Evolutionary conservation across 2,888 invertebrate genomes (phyloP).

Genomic region (Agapostemon virescens): DNA sequence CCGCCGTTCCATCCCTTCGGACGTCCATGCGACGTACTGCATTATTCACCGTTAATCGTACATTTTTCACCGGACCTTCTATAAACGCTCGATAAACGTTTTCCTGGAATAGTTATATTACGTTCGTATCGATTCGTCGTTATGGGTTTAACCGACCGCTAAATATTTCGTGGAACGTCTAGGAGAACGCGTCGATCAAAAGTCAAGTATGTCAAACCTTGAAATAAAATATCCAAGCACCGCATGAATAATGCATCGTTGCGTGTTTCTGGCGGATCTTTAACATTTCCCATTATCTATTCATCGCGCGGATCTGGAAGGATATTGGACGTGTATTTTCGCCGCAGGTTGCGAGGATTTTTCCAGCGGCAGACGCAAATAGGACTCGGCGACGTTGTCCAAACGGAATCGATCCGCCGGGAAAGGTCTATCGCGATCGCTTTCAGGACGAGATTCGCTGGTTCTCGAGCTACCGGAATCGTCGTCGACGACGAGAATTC

Average conservation of each 20-base stretch:
- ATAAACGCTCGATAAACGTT: neutral
- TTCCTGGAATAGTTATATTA: neutral
- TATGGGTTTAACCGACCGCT: neutral
- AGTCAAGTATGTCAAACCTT: conserved; percentile 14
- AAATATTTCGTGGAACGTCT: conserved; percentile 17
- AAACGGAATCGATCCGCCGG: neutral
- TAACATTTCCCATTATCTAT: conserved; percentile 20
- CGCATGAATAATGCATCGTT: neutral
- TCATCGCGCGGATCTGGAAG: neutral
- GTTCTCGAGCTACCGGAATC: conserved; percentile 39
- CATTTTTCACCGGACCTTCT: neutral
- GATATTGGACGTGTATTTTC: neutral
- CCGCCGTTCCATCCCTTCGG: too few species aligned
- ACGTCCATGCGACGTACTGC: neutral
- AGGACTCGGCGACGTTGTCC: neutral
- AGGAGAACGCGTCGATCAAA: conserved; percentile 8
- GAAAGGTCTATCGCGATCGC: conserved; percentile 18
- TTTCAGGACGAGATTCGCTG: conserved; percentile 33
- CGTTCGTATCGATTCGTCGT: neutral
- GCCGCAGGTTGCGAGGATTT: neutral
- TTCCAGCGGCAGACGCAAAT: neutral
- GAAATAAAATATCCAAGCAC: conserved; percentile 18
- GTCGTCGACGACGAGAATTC: conserved; percentile 49
- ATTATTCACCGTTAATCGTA: neutral
- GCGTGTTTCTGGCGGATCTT: neutral